Percentiles rank a stretch among this genome's conserved stretches.
phyloP scores from a whole-genome alignment of 64 coral and sea anemone species.

The Pachyseris speciosa region DNA sequence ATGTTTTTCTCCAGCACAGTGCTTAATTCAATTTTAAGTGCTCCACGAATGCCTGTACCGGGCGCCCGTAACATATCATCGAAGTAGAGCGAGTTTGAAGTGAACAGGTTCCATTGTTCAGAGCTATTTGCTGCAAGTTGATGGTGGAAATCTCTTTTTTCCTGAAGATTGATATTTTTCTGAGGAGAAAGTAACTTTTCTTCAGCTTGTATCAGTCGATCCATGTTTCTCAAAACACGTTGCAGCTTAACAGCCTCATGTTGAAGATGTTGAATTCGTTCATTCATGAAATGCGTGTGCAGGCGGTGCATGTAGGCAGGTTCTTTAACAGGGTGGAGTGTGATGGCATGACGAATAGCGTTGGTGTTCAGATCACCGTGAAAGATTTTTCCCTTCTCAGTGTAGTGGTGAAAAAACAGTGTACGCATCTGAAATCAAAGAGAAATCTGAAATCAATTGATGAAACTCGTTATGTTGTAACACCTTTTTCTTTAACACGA shows the following conservation, averaged over 20 bases:
- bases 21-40: constrained; percentile 68
- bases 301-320: constrained; percentile 91
- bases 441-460: background rate
- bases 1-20: constrained; percentile 69
- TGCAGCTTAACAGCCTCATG: constrained; percentile 70
- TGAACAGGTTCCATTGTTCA: constrained; percentile 93
- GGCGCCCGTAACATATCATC: constrained; percentile 65
- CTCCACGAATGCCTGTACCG: constrained; percentile 72
- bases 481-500: too few species aligned
- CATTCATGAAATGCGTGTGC: constrained; percentile 73
- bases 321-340: constrained; percentile 86
- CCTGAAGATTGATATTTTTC: constrained; percentile 59
- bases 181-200: constrained; percentile 10
- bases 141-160: constrained; percentile 74
- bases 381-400: constrained; percentile 73
- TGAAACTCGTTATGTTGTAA: background rate
- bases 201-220: constrained; percentile 47
- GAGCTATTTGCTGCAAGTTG: constrained; percentile 44
- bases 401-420: constrained; percentile 90
- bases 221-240: constrained; percentile 70
- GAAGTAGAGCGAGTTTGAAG: constrained; percentile 67
- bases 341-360: constrained; percentile 81
- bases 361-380: constrained; percentile 87
- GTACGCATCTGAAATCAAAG: constrained; percentile 81
- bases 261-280: constrained; percentile 76